Conservation (phyloP, 2,888 invertebrate species). For the Polyploca ridens region DNA sequence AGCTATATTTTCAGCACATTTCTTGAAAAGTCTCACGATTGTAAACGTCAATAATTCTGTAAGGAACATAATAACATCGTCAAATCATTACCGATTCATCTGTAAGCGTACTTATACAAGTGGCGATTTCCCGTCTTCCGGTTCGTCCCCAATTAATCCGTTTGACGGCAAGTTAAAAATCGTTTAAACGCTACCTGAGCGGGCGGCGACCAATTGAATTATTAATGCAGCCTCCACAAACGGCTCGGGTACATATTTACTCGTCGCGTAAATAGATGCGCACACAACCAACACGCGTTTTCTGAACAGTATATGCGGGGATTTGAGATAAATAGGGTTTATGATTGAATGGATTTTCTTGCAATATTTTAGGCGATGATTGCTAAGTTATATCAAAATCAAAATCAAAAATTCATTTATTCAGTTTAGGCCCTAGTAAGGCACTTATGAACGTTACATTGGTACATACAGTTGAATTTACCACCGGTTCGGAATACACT, state of each 20-base stretch:
- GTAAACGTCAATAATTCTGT: neutral
- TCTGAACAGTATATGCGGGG: slow-evolving; percentile 56
- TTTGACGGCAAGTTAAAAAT: slow-evolving; percentile 81
- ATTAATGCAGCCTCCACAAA: slow-evolving; percentile 84
- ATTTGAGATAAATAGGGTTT: slow-evolving; percentile 27
- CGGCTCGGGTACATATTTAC: slow-evolving; percentile 83
- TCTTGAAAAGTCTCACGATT: neutral
- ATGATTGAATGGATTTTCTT: neutral
- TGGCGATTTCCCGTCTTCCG: slow-evolving; percentile 16
- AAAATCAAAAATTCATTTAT: too few species aligned
- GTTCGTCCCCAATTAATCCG: slow-evolving; percentile 70
- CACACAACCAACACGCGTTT: slow-evolving; percentile 83
- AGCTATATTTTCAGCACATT: neutral
- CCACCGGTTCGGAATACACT: too few species aligned
- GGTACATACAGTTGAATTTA: too few species aligned
- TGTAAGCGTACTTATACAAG: slow-evolving; percentile 1
- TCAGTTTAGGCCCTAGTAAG: too few species aligned
- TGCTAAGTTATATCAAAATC: too few species aligned
- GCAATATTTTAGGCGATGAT: neutral
- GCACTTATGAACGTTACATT: too few species aligned
- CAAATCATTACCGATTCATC: slow-evolving; percentile 12
- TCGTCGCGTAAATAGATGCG: slow-evolving; percentile 83
- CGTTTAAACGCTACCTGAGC: slow-evolving; percentile 81
- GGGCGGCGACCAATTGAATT: slow-evolving; percentile 81
- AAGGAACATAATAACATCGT: neutral